These are phyloP conservation scores for Himalopsyche tibetana DNA, from an alignment of 2,888 invertebrate genomes.

Conservation along the genomic window DNA sequence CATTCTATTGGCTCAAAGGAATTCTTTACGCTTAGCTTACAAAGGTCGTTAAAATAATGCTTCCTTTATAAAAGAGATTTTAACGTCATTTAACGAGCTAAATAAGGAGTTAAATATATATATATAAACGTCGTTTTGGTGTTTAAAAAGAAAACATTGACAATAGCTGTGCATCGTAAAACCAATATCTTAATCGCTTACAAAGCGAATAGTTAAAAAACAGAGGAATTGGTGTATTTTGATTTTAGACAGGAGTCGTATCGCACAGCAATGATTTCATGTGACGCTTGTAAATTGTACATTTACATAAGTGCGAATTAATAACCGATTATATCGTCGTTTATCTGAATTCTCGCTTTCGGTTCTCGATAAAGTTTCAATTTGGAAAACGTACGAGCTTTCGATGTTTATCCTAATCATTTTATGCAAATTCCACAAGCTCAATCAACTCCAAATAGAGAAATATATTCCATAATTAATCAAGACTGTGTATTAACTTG, in stretches of 20 bases:
- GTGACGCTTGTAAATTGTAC: slow-evolving; percentile 14
- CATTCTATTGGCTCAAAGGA: too few species aligned
- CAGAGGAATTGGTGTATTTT: neutral
- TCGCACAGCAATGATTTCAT: slow-evolving; percentile 15
- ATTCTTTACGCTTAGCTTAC: too few species aligned
- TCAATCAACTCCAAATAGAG: neutral
- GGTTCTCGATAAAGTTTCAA: slow-evolving; percentile 6
- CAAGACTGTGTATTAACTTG: too few species aligned
- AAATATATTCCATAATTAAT: neutral
- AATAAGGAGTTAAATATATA: too few species aligned
- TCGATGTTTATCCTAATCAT: slow-evolving; percentile 26
- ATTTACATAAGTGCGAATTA: slow-evolving; percentile 34
- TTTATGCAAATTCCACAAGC: slow-evolving; percentile 9
- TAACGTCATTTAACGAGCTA: too few species aligned
- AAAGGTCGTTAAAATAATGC: too few species aligned
- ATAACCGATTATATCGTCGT: slow-evolving; percentile 21
- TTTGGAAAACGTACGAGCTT: slow-evolving; percentile 18
- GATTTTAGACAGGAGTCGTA: neutral
- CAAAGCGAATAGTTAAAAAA: too few species aligned
- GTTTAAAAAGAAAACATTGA: too few species aligned
- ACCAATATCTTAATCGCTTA: too few species aligned
- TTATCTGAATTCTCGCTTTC: slow-evolving; percentile 26
- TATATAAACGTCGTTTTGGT: too few species aligned
- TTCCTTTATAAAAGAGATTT: too few species aligned
- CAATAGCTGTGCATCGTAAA: too few species aligned